Conservation (phyloP, 2,113 vertebrate genomes). For the Coryphaenoides rupestris region DNA sequence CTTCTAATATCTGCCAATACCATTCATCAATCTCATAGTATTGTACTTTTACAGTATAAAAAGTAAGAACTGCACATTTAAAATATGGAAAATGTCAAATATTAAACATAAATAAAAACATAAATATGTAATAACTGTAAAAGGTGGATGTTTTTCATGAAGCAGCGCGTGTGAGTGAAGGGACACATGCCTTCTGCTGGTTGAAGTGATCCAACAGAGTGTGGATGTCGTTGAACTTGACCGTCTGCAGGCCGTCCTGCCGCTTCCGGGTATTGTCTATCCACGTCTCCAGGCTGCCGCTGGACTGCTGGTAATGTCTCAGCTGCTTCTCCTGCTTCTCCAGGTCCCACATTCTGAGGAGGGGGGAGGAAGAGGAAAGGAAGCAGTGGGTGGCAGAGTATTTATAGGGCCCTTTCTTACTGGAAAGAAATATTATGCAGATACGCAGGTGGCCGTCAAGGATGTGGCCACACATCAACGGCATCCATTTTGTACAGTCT, state of each 20-base stretch:
- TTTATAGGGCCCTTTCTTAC: too few species aligned
- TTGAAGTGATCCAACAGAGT: conserved; percentile 82
- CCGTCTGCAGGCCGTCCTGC: conserved; percentile 81
- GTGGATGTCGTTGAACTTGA: conserved; percentile 80
- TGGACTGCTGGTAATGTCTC: conserved; percentile 82
- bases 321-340: conserved; percentile 91
- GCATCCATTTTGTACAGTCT: too few species aligned
- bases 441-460: not conserved
- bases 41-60: too few species aligned
- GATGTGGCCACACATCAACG: too few species aligned
- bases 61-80: too few species aligned
- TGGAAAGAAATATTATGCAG: not conserved
- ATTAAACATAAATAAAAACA: too few species aligned
- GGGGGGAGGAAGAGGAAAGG: conserved; percentile 12
- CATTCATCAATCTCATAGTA: too few species aligned
- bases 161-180: not conserved
- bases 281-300: conserved; percentile 81
- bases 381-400: not conserved
- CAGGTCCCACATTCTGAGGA: conserved; percentile 83
- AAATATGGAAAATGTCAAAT: too few species aligned
- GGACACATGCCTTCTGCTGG: conserved; percentile 86
- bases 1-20: too few species aligned
- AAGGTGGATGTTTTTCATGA: not conserved
- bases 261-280: conserved; percentile 84
- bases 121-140: too few species aligned